Base-by-base conservation (phyloP, 2,888 invertebrate genomes). In the Sturmia bella region DNA sequence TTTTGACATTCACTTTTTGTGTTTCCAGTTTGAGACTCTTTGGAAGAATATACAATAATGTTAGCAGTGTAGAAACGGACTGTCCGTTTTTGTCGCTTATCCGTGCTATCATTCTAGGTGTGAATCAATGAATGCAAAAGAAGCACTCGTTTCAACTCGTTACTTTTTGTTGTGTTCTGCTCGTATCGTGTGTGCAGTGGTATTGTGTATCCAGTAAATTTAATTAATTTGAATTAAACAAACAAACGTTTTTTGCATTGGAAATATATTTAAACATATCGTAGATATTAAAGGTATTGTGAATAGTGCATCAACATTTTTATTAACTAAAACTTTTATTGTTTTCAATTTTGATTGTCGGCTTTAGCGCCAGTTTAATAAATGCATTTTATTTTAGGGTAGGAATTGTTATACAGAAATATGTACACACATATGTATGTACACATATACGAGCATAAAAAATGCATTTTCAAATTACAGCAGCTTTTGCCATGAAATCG, bases 101-200 rank as follows among this genome's bases (percentile, higher is more conserved):
- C 52, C 32, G 39, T 11, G 64, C 5, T 59, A 80, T 75, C 63
- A 69, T 17, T 57, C 15, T 21, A 50, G 1, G 13, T n/a, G 54
- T 73, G 73, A 63, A 57, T 70, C 52, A 50, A 5, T 32, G 1
- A 37, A 4, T 11, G 24, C 37, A 74, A 64, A 80, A 70, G 54
- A 70, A 76, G 72, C 66, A 68, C 17, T 72, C 84, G 77, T 73
- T 45, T 80, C 61, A 66, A 74, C 59, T 83, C 80, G 73, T 63
- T 84, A 77, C 63, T 81, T 84, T 78, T 84, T 80, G 81, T 81
- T 84, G 81, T 84, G 77, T 64, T 80, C 74, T 66, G 37, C 73
- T 79, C 69, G 72, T 83, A 61, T 77, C 57, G 74, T 80, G 74
- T 77, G 57, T 73, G 77, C 80, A 74, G 48, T 83, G 77, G 77